Evolutionary conservation across 2,797 vertebrate species (phyloP).

Genomic region (Sciaenops ocellatus): DNA sequence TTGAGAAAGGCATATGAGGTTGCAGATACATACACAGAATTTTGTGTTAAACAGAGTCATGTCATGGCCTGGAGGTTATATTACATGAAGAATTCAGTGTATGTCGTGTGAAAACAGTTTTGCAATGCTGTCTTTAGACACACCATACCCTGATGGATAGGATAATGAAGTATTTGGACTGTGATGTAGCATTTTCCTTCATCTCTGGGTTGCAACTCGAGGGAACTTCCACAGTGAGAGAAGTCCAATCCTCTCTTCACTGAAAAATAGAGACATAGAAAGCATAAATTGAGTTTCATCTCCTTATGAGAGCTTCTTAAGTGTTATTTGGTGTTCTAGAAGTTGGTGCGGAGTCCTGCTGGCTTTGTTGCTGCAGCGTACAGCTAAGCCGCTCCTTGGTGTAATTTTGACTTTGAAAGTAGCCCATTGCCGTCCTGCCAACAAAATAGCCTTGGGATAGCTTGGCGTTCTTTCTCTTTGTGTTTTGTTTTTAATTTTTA

Average conservation of each 20-base stretch:
- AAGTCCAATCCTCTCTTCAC: conserved; percentile 5
- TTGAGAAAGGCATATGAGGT: too few relatives aligned
- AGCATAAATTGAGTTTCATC: conserved; percentile 26
- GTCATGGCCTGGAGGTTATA: neutral
- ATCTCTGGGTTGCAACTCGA: neutral
- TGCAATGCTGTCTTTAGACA: neutral
- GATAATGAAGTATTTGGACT: neutral
- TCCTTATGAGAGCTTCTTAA: conserved; percentile 43
- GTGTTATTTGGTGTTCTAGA: conserved; percentile 40
- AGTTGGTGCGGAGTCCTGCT: conserved; percentile 52
- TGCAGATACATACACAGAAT: neutral
- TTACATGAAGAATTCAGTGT: neutral
- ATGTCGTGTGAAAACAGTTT: neutral
- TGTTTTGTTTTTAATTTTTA: conserved; percentile 58
- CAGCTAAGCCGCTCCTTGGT: conserved; percentile 75
- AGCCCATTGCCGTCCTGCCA: conserved; percentile 76
- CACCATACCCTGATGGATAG: neutral
- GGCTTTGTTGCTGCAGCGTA: conserved; percentile 55
- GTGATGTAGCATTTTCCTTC: conserved; percentile 8
- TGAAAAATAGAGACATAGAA: conserved; percentile 27
- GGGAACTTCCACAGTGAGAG: neutral
- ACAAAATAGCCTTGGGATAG: conserved; percentile 72
- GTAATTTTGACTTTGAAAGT: conserved; percentile 84
- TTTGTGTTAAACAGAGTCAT: neutral
- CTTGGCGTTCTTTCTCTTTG: conserved; percentile 62